Evolutionary conservation across 1,140 invertebrate genomes (phyloP).

Genomic region (Cepaea nemoralis): DNA sequence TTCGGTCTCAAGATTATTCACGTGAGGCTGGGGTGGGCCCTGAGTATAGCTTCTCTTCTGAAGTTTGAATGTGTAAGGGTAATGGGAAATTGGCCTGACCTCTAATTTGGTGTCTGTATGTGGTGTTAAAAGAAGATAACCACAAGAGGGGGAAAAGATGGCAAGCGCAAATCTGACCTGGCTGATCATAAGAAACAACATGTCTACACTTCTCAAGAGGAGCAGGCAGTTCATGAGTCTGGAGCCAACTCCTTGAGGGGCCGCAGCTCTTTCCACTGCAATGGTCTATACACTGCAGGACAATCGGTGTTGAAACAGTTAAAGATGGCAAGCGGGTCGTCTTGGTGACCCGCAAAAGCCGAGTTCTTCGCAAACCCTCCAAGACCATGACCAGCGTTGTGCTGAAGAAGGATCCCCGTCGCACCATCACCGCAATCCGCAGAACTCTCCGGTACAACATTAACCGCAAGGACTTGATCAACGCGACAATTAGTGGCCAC

Average conservation of each 20-base stretch:
- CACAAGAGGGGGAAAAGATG: neutral
- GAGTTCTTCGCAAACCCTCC: constrained; percentile 80
- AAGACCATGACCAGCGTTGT: constrained; percentile 81
- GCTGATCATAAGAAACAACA: constrained; percentile 18
- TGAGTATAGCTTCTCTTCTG: too few relatives aligned
- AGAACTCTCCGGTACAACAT: constrained; percentile 83
- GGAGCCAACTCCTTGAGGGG: neutral
- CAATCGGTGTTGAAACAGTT: constrained; percentile 81
- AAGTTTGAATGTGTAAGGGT: too few relatives aligned
- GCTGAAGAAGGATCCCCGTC: constrained; percentile 85
- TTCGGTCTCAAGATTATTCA: too few relatives aligned
- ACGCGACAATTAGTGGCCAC: constrained; percentile 88
- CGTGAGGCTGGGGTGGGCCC: too few relatives aligned
- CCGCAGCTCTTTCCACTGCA: neutral
- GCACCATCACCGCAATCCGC: constrained; percentile 84
- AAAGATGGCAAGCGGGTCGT: constrained; percentile 89
- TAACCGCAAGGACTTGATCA: constrained; percentile 89
- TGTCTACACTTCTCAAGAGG: constrained; percentile 7
- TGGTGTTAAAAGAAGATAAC: too few relatives aligned
- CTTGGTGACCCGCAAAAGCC: constrained; percentile 84
- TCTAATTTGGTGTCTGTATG: too few relatives aligned
- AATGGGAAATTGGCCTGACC: too few relatives aligned
- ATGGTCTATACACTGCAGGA: neutral
- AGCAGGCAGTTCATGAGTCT: constrained; percentile 15
- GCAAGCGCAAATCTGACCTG: neutral